phyloP scores from a whole-genome alignment of 2,797 vertebrate species.

The Smutsia gigantea region DNA sequence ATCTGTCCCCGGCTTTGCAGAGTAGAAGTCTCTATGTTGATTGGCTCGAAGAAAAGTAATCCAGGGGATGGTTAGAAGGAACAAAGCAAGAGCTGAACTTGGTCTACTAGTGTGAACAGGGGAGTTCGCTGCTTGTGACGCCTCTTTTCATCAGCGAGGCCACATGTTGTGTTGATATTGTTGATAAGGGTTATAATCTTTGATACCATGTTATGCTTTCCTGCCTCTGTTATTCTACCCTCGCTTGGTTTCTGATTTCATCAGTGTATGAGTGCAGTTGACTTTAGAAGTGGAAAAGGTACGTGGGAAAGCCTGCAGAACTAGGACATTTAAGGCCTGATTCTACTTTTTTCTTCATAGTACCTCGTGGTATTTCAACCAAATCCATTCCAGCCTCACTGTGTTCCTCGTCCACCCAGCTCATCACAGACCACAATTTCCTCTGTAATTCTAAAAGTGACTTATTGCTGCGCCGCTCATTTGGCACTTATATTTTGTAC shows the following conservation, averaged over 20 bases:
- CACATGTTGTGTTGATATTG: background rate
- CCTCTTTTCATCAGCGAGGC: background rate
- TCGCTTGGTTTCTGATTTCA: conserved; percentile 12
- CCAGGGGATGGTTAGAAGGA: background rate
- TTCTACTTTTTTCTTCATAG: background rate
- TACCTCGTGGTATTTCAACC: background rate
- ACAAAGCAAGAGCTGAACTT: conserved; percentile 29
- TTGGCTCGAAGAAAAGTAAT: background rate
- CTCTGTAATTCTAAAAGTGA: background rate
- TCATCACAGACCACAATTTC: background rate
- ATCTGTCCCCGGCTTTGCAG: background rate
- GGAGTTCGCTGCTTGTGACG: background rate
- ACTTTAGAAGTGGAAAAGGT: background rate
- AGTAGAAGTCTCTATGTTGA: background rate
- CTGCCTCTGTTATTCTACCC: background rate
- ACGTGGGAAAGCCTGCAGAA: background rate
- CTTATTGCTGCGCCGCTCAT: background rate
- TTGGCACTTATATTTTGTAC: background rate
- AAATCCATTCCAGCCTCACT: background rate
- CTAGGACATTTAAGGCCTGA: background rate
- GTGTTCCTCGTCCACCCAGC: background rate
- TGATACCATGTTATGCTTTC: background rate
- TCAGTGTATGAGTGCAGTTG: background rate
- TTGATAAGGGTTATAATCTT: background rate
- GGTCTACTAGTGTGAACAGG: background rate